Percentiles rank a stretch among this genome's conserved stretches.
phyloP scores from a whole-genome alignment of 2,888 invertebrate genomes.

The Lysandra bellargus region DNA sequence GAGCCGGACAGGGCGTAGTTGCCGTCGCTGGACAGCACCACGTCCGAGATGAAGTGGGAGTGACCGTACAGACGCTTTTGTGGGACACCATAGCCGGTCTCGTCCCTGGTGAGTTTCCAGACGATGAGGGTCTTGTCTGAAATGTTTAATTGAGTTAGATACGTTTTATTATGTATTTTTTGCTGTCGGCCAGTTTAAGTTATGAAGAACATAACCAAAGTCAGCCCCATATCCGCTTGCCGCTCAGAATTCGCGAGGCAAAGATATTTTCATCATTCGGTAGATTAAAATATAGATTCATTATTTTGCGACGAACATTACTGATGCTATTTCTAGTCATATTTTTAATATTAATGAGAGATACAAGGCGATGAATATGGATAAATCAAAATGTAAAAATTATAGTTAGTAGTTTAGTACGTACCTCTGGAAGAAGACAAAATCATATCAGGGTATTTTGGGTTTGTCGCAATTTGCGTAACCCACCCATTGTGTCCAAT shows the following conservation, averaged over 20 bases:
- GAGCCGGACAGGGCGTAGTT: constrained; percentile 99
- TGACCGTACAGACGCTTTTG: constrained; percentile 98
- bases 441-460: constrained; percentile 98
- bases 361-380: neutral
- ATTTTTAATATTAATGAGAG: neutral
- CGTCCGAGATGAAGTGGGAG: constrained; percentile 99
- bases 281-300: neutral
- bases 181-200: neutral
- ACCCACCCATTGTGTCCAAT: constrained; percentile 99
- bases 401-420: neutral
- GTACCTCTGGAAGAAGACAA: constrained; percentile 99
- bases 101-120: constrained; percentile 98
- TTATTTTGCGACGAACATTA: neutral
- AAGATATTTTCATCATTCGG: constrained; percentile 46
- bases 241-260: constrained; percentile 79
- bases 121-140: constrained; percentile 95
- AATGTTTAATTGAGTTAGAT: constrained; percentile 47
- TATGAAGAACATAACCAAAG: constrained; percentile 8
- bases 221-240: constrained; percentile 82
- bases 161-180: neutral
- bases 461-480: constrained; percentile 99
- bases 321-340: neutral
- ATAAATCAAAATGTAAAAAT: neutral
- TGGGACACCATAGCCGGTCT: constrained; percentile 96
- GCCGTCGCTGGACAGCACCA: constrained; percentile 99